Conservation (phyloP, 2,113 vertebrate species). For the Leucopternis melanops region DNA sequence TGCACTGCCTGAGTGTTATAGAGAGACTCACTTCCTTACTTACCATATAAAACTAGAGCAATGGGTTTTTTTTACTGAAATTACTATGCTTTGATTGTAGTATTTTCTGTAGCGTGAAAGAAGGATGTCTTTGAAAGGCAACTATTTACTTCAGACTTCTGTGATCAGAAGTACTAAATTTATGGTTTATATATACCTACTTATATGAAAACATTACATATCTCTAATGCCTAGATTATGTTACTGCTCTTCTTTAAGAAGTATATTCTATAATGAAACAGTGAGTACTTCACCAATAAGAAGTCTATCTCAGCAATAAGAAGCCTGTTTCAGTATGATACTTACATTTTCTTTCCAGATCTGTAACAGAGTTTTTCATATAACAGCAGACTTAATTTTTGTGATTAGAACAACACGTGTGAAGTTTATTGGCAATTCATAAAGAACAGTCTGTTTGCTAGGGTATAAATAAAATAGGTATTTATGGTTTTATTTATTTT, state of each 20-base stretch:
- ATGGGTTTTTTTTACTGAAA: background rate
- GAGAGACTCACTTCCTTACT: background rate
- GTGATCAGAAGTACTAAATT: background rate
- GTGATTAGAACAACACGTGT: background rate
- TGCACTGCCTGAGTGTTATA: background rate
- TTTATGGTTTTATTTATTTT: background rate
- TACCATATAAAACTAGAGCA: background rate
- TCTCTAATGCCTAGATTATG: background rate
- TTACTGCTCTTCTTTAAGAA: background rate
- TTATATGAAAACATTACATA: background rate
- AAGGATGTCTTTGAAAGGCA: background rate
- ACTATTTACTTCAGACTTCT: background rate
- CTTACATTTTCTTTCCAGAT: background rate
- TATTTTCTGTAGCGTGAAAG: background rate
- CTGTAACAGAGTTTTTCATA: background rate
- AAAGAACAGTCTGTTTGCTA: background rate
- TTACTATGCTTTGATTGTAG: background rate
- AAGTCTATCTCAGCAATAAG: background rate
- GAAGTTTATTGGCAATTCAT: background rate
- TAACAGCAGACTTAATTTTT: background rate
- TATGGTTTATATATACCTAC: background rate
- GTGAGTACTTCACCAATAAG: background rate
- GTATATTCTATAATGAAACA: background rate
- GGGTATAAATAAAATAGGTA: background rate
- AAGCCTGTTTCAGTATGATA: background rate